Base-by-base conservation (phyloP, 2,797 vertebrate genomes). In the Pterois miles region DNA sequence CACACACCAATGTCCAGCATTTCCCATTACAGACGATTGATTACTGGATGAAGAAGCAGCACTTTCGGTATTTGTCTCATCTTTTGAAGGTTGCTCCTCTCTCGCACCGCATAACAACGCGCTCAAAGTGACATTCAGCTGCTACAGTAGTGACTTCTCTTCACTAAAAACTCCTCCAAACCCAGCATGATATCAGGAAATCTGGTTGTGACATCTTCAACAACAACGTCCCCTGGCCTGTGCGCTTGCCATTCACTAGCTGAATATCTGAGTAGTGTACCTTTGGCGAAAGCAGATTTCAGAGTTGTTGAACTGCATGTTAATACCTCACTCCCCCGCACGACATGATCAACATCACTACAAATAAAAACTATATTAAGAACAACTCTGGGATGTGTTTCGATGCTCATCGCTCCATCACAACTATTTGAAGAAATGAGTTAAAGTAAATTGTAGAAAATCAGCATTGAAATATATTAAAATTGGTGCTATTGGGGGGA, bases 41-140 rank as follows among this genome's bases (percentile, higher is more conserved):
- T 85, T 88, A 84, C 81, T 89, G 85, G 83, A 89, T 87, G 82
- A 92, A 90, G 78, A 92, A 92, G 92, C 92, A 93, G 93, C 92
- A 93, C 93, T 94, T 93, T 88, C 71, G 91, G 92, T 87, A 90
- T 91, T 90, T 89, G 75, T 90, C 85, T 85, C n/a, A 65, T 68
- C 71, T 81, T 78, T 63, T 58, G 27, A 57, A 73, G 57, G 80
- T 75, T 69, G 40, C 69, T 84, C 52, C 74, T 80, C 57, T 74
- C 70, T 67, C 72, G 38, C 75, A 74, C 67, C 53, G 14, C 40
- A 16, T 59, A 56, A 78, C 63, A 67, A 82, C 64, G 54, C 40
- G 18, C 78, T 82, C 83, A 70, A 81, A 88, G 85, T 67, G 89
- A 91, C 88, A 86, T 80, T 88, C 86, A 85, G 89, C 91, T 90